Evolutionary conservation across 1,140 invertebrate genomes (phyloP), one percentile per base, ranked within the genome.

Genomic region (Drosophila ercepeae): DNA sequence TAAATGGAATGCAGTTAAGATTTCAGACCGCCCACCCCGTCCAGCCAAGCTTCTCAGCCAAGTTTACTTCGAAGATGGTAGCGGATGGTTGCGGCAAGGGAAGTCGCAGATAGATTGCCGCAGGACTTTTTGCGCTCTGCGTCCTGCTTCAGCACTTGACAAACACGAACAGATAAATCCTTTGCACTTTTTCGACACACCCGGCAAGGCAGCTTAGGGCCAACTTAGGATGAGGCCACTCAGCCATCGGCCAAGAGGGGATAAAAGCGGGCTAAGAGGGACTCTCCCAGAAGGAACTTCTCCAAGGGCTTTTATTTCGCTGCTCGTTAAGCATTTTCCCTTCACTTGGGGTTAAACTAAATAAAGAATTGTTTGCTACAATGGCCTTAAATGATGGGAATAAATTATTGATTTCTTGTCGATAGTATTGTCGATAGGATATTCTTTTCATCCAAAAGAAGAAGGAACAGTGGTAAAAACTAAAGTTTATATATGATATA

Each of bases 1-100:
- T 76, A 77, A 86, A 81, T 86, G 79, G 57, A 86, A 52, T 88
- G 82, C 82, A 88, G 82, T 81, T 88, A 86, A 77, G 81, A 69
- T 49, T 54, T 34, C 16, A n/a, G n/a, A n/a, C 48, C 7, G 29
- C 29, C 36, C 36, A 16, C 36, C 36, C 25, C 45, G 53, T 16
- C 49, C 25, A 34, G 54, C 29, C 55, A 13, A 21, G 13, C 29
- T n/a, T n/a, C n/a, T 2, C 16, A 41, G 23, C 14, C 2, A 11
- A 16, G 39, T 21, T 4, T 21, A 2, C 4, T 11, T 44, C 44
- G 13, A 5, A 8, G 23, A 16, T 6, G 44, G n/a, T 39, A n/a
- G 67, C 21, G 21, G 21, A 21, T 21, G 21, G 21, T 21, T 21
- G 21, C 21, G 21, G 21, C 2, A 21, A 4, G 36, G 45, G 39